Evolutionary conservation across 2,888 invertebrate species (phyloP), one percentile per base, ranked within the genome.

Genomic region (Allygus modestus): DNA sequence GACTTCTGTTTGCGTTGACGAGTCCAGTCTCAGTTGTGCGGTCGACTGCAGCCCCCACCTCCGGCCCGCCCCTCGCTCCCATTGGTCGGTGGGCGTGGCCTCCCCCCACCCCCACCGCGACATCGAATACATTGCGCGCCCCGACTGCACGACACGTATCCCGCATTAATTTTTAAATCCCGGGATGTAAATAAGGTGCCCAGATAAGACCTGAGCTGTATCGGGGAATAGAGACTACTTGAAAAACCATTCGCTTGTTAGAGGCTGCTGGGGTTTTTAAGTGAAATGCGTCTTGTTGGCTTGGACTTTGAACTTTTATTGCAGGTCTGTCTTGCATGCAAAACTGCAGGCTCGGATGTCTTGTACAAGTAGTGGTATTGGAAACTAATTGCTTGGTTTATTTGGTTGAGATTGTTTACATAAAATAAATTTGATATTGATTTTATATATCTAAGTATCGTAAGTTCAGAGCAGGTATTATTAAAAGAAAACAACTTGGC

Each of bases 161-260:
- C 46, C 26, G 41, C 77, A 77, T 77, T 77, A 77, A 77, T 77
- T 77, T 77, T 77, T 77, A 75, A 71, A 37, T 37, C 17, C 46
- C 28, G 41, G 37, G 77, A 77, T 77, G 77, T 77, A 77, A 77
- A 77, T 77, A 77, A 77, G 77, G 46, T 51, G 65, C 28, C 23
- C 4, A 58, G n/a, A 12, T 37, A 37, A 37, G n/a, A 1, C 20
- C 20, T 23, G 54, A 65, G 65, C 71, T 20, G 71, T 23, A 71
- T 23, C 20, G 20, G 71, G 20, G 71, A 41, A 69, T 28, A 37
- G 17, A n/a, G 41, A 41, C 71, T 71, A 71, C 71, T 71, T 71
- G 71, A 41, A 71, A 69, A 69, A 41, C 1, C n/a, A 4, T 7
- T 9, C 0, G 65, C 65, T 65, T 65, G 65, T 65, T 65, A 54